Evolutionary conservation across 2,113 vertebrate genomes (phyloP), one percentile per base, ranked within the genome.

Genomic region (Alces alces): DNA sequence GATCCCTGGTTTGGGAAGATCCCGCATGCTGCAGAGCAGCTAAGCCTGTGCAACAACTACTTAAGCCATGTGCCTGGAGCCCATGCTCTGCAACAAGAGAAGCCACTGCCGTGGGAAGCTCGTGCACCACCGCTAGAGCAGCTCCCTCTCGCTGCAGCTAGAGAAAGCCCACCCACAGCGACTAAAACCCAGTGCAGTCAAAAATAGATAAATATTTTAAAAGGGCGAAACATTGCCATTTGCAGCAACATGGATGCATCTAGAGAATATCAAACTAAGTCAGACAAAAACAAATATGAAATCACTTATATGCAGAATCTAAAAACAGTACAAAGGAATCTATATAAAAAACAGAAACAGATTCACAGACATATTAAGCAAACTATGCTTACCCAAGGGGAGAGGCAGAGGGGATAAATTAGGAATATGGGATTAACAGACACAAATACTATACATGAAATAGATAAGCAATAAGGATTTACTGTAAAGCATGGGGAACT

Each of bases 71-170:
- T 14, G 12, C 70, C 36, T 3, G 2, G 36, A 43, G 21, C 11
- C 19, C 6, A 0, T 2, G 5, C 23, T 76, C 21, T 43, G 39
- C 36, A 27, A 25, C 39, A 7, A 12, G 70, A 25, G 23, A 4
- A 25, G 23, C 70, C 6, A 2, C 23, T 43, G 10, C 6, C 3
- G 1, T 1, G 6, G 7, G 11, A 25, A 14, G 39, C 70, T 7
- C 1, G 0, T 4, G 39, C 23, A 7, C 23, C 11, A 3, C 36
- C 6, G 1, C 70, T 13, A 27, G 70, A 76, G 23, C 3, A 43
- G 23, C 23, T 39, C 33, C 39, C 19, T 3, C 70, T 76, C 23
- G 6, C 39, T 27, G 36, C 39, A 76, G 0, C 70, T 27, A 76
- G 70, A 76, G 70, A 27, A 14, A 43, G 70, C 70, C 70, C 39